Evolutionary conservation across 2,888 invertebrate species (phyloP), one percentile per base, ranked within the genome.

Genomic region (Dusona sp.): DNA sequence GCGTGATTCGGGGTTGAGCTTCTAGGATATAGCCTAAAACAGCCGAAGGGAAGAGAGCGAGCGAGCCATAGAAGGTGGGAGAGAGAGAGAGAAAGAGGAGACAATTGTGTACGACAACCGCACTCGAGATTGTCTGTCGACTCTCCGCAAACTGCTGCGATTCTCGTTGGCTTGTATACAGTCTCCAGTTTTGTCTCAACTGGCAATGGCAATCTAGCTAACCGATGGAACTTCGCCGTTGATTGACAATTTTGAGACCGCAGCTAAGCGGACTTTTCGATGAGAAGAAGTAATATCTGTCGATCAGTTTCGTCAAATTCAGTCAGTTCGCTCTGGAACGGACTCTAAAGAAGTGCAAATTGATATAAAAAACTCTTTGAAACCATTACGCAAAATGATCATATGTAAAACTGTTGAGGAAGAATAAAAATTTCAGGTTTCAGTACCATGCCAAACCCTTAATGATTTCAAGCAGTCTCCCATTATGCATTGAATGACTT

Each of bases 101-200:
- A 86, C 77, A 68, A 84, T 84, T 78, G 84, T 81, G 81, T 84
- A 80, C 82, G 82, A 84, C 70, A 86, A 88, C 84, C 87, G 84
- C 87, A 81, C 77, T 77, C 67, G 84, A 64, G 79, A 86, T 86
- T 86, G 85, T 82, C 84, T 79, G 77, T 79, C 85, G 86, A 82
- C 72, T 79, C 77, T 65, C 68, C 80, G 77, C 80, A 64, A 74
- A 61, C 72, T 78, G 57, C 68, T 70, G 29, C 64, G 72, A 48
- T 77, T 73, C 75, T 65, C 65, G 38, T 54, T 64, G 65, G 65
- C 61, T 81, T 67, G 67, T 72, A 29, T 48, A 45, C 25, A 51
- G 65, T 11, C 77, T 61, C 42, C 57, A 54, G 36, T 83, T n/a
- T 48, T 72, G 57, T 83, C 25, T 54, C 70, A 45, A 48, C 48